These are phyloP conservation scores for Rhodeus uyekii DNA, from an alignment of 2,797 vertebrate genomes.

Conservation along the genomic window DNA sequence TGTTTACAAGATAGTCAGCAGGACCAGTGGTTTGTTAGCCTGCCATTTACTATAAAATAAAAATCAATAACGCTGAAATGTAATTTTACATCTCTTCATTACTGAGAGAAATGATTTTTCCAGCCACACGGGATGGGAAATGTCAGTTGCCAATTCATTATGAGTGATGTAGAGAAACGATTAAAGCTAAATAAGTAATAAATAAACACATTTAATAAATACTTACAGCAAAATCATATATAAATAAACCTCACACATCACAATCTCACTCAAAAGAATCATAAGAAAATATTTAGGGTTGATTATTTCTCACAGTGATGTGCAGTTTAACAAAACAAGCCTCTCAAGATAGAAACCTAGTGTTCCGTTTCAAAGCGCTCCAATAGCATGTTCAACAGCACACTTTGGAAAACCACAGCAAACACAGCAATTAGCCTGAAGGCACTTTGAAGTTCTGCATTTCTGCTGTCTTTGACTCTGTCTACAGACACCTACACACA, in stretches of 20 bases:
- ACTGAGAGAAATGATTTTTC: constrained; percentile 71
- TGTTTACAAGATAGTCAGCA: constrained; percentile 72
- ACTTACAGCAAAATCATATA: background rate
- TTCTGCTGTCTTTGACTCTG: background rate
- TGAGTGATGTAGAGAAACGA: constrained; percentile 29
- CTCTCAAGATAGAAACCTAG: background rate
- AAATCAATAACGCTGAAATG: constrained; percentile 78
- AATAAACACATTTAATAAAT: background rate
- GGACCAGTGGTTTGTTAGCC: constrained; percentile 74
- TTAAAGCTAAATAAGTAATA: constrained; percentile 1
- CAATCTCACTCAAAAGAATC: background rate
- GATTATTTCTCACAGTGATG: background rate
- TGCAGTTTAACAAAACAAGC: background rate
- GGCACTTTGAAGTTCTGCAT: background rate
- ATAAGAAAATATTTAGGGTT: background rate
- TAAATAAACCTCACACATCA: background rate
- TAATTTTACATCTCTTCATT: constrained; percentile 67
- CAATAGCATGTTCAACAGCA: constrained; percentile 54
- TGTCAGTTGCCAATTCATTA: constrained; percentile 59
- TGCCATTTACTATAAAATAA: constrained; percentile 82
- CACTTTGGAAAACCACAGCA: constrained; percentile 47
- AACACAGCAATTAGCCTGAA: constrained; percentile 65
- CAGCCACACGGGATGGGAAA: constrained; percentile 67
- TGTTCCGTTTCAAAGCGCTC: constrained; percentile 41
- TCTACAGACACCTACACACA: background rate